Evolutionary conservation across 2,797 vertebrate species (phyloP).

Genomic region (Lindbergichthys nudifrons): DNA sequence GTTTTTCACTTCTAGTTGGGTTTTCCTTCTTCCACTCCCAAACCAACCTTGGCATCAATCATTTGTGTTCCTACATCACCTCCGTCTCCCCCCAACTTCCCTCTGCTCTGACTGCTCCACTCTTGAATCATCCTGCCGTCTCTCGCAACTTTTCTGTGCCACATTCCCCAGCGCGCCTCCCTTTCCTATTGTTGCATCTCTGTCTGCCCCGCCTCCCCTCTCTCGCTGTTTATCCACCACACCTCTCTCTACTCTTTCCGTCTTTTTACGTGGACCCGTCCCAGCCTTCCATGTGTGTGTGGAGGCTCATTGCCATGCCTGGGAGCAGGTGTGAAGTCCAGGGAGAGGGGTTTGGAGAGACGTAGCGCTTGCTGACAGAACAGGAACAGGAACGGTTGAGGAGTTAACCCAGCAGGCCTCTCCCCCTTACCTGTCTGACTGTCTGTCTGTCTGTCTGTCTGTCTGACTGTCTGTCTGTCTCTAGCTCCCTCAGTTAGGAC

Average conservation of each 20-base stretch:
- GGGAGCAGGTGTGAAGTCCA: conserved; percentile 71
- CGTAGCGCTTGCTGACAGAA: conserved; percentile 74
- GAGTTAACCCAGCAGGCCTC: conserved; percentile 80
- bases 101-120: conserved; percentile 29
- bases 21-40: conserved; percentile 19
- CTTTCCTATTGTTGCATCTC: conserved; percentile 27
- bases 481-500: conserved; percentile 68
- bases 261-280: conserved; percentile 50
- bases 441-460: neutral
- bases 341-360: conserved; percentile 71
- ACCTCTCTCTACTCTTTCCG: conserved; percentile 26
- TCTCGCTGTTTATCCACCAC: conserved; percentile 44
- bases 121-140: conserved; percentile 26
- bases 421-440: conserved; percentile 21
- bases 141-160: conserved; percentile 34
- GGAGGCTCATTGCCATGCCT: conserved; percentile 75
- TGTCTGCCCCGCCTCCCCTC: conserved; percentile 1
- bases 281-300: conserved; percentile 44
- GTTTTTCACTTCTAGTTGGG: conserved; percentile 35
- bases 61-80: conserved; percentile 42
- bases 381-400: conserved; percentile 80
- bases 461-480: neutral
- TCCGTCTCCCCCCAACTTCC: conserved; percentile 24
- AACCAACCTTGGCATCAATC: conserved; percentile 29
- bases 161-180: conserved; percentile 30